A percentile compares a stretch with the other conserved stretches of the same genome.
Conservation (phyloP, 2,888 invertebrate genomes). For the Platerodrilus igneus region DNA sequence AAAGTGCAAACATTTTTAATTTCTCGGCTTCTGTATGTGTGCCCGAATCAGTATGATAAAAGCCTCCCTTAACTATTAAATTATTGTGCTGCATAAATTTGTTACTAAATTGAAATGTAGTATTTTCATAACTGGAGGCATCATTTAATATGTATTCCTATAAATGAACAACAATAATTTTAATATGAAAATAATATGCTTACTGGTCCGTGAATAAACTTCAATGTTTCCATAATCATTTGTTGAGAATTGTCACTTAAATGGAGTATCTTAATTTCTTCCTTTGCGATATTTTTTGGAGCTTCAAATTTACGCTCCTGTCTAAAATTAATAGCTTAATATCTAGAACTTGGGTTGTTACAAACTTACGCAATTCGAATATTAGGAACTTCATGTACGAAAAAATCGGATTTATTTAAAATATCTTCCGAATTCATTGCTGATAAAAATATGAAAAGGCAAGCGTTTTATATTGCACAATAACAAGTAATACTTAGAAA, state of each 20-base stretch:
- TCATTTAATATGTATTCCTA: slow-evolving; percentile 52
- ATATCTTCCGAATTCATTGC: slow-evolving; percentile 32
- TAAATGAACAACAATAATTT: slow-evolving; percentile 21
- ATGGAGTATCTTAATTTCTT: slow-evolving; percentile 70
- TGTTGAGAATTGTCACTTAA: slow-evolving; percentile 66
- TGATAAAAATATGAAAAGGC: too few species aligned
- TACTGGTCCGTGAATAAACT: slow-evolving; percentile 70
- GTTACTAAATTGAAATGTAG: slow-evolving; percentile 62
- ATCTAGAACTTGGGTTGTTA: slow-evolving; percentile 3
- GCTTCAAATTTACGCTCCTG: slow-evolving; percentile 37
- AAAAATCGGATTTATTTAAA: slow-evolving; percentile 52
- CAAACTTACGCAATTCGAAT: slow-evolving; percentile 55
- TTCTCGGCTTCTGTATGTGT: slow-evolving; percentile 59
- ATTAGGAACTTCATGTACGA: slow-evolving; percentile 58
- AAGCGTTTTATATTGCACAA: too few species aligned
- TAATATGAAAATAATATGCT: slow-evolving; percentile 36
- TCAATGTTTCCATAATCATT: slow-evolving; percentile 68
- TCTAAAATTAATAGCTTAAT: slow-evolving; percentile 4
- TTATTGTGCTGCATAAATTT: slow-evolving; percentile 61
- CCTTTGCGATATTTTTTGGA: slow-evolving; percentile 57
- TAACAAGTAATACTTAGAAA: too few species aligned
- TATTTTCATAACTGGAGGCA: slow-evolving; percentile 55
- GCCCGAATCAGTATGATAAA: slow-evolving; percentile 61
- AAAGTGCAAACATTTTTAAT: slow-evolving; percentile 64
- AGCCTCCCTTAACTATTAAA: slow-evolving; percentile 67